A percentile compares a stretch with the other conserved stretches of the same genome.
Evolutionary conservation across 2,113 vertebrate species (phyloP).

Genomic region (Nothoprocta pentlandii): DNA sequence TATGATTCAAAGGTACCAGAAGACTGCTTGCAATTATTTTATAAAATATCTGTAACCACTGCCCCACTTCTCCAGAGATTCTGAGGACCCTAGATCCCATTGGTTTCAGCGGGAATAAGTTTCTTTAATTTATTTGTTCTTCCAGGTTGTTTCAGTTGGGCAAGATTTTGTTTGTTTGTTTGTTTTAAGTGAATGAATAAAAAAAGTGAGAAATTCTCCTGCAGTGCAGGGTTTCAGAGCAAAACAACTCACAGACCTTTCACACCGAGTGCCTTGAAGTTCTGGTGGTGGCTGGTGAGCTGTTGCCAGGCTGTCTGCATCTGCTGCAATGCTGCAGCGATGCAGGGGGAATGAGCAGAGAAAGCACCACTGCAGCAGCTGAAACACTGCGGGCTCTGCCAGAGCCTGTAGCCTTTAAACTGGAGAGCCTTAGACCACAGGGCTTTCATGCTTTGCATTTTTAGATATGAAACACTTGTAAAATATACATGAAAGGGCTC

Average conservation of each 20-base stretch:
- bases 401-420: slow-evolving; percentile 46
- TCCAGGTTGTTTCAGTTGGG: neutral
- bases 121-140: neutral
- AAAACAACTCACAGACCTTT: neutral
- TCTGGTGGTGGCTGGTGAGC: neutral
- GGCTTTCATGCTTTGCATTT: slow-evolving; percentile 38
- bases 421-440: neutral
- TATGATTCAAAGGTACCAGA: neutral
- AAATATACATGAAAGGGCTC: neutral
- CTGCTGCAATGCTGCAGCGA: neutral
- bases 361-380: neutral
- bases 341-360: accelerated
- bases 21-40: neutral
- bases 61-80: neutral
- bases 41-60: neutral
- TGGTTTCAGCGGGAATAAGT: neutral
- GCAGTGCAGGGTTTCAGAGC: neutral
- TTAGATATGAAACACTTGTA: neutral
- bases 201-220: neutral
- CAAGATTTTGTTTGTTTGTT: neutral
- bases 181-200: neutral
- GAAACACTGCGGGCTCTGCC: neutral
- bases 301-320: accelerated
- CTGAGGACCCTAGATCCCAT: neutral
- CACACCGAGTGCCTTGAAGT: accelerated